Percentiles rank a stretch among this genome's conserved stretches.
Evolutionary conservation across 2,113 vertebrate species (phyloP).

Genomic region (Clarias gariepinus): DNA sequence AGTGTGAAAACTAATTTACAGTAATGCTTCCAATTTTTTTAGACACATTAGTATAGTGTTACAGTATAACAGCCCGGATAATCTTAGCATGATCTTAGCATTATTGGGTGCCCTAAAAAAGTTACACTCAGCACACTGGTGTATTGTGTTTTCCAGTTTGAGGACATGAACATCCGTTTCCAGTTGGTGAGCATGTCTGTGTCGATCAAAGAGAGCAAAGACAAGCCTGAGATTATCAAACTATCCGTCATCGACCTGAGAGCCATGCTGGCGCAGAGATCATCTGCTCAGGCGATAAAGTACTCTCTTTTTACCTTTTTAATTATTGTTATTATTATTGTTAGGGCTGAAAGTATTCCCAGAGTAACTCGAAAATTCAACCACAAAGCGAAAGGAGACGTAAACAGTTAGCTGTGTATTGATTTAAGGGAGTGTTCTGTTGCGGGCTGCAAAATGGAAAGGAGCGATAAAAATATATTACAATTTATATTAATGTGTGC

Average conservation of each 20-base stretch:
- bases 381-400: too few relatives aligned
- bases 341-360: too few relatives aligned
- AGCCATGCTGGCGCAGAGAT: constrained; percentile 83
- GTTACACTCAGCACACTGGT: too few relatives aligned
- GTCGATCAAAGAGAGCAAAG: constrained; percentile 80
- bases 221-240: constrained; percentile 82
- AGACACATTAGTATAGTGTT: neutral
- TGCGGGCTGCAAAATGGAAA: too few relatives aligned
- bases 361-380: too few relatives aligned
- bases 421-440: too few relatives aligned
- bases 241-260: constrained; percentile 84
- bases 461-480: too few relatives aligned
- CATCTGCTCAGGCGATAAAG: constrained; percentile 93
- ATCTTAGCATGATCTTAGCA: neutral
- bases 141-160: constrained; percentile 77
- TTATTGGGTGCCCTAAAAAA: neutral
- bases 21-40: neutral
- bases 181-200: constrained; percentile 85
- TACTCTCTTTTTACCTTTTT: constrained; percentile 53
- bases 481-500: too few relatives aligned
- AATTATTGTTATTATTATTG: too few relatives aligned
- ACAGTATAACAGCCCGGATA: too few relatives aligned
- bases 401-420: too few relatives aligned
- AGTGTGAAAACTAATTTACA: neutral
- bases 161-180: constrained; percentile 88